These are phyloP conservation scores for Heliconius eleuchia DNA, from an alignment of 1,140 invertebrate species.

Conservation along the genomic window DNA sequence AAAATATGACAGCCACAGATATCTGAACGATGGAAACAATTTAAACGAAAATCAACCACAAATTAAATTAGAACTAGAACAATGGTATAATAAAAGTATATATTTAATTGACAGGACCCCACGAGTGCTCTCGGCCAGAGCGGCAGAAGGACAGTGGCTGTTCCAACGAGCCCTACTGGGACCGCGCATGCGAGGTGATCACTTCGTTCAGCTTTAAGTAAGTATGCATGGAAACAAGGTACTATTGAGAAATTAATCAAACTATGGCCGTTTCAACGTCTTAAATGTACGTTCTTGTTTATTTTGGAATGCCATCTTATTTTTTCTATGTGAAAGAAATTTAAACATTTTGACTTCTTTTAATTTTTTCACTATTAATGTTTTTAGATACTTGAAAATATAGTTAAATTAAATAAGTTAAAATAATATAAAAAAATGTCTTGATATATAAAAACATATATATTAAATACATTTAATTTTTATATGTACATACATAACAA, in stretches of 20 bases:
- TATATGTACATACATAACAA: too few species aligned
- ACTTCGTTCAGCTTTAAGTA: constrained; percentile 10
- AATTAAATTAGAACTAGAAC: neutral
- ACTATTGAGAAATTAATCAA: neutral
- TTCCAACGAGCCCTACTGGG: constrained; percentile 21
- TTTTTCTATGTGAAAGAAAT: too few species aligned
- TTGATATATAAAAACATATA: too few species aligned
- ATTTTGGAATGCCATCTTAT: too few species aligned
- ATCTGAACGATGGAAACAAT: neutral
- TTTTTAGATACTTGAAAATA: too few species aligned
- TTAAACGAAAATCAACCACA: neutral
- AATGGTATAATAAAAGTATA: neutral
- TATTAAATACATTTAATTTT: neutral
- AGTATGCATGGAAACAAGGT: constrained; percentile 1
- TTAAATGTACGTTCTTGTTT: neutral
- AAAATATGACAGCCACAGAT: neutral
- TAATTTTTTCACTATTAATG: too few species aligned
- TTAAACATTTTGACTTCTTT: too few species aligned
- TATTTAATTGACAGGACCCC: neutral
- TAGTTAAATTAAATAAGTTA: too few species aligned
- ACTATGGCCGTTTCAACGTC: neutral
- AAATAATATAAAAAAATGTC: too few species aligned
- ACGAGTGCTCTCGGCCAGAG: neutral
- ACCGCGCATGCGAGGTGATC: constrained; percentile 38
- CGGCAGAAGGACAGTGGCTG: constrained; percentile 9